Conservation (phyloP, 1,140 invertebrate species). For the Ceratina calcarata region DNA sequence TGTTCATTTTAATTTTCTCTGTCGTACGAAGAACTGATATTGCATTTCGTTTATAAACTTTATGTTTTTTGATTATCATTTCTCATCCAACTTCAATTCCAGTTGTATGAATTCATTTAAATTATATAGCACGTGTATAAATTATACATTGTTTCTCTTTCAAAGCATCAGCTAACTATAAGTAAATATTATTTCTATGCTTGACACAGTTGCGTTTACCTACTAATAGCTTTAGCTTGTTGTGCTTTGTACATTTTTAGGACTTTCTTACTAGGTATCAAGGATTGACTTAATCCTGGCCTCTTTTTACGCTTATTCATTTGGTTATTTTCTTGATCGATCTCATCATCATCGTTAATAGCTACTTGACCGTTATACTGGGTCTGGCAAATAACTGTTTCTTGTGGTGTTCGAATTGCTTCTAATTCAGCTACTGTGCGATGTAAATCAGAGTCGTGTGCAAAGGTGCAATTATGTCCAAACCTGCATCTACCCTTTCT, state of each 20-base stretch:
- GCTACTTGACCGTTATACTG: slow-evolving; percentile 69
- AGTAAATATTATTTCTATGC: slow-evolving; percentile 17
- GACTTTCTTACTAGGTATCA: slow-evolving; percentile 92
- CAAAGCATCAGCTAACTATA: slow-evolving; percentile 14
- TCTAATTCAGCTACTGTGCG: slow-evolving; percentile 82
- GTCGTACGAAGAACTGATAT: slow-evolving; percentile 4
- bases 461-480: slow-evolving; percentile 95
- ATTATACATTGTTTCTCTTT: slow-evolving; percentile 22
- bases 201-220: slow-evolving; percentile 70
- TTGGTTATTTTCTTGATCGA: slow-evolving; percentile 81
- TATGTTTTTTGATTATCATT: neutral
- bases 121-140: slow-evolving; percentile 12
- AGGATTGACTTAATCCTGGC: slow-evolving; percentile 87
- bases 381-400: slow-evolving; percentile 79
- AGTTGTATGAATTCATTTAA: neutral
- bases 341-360: slow-evolving; percentile 76
- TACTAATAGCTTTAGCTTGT: slow-evolving; percentile 80
- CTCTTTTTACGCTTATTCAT: slow-evolving; percentile 85
- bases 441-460: slow-evolving; percentile 93
- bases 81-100: neutral
- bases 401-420: slow-evolving; percentile 80
- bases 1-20: slow-evolving; percentile 12
- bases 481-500: slow-evolving; percentile 93
- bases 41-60: neutral
- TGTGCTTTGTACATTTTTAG: slow-evolving; percentile 88